Base-by-base conservation (phyloP, 2,797 vertebrate genomes). In the Ctenopoma multispine region DNA sequence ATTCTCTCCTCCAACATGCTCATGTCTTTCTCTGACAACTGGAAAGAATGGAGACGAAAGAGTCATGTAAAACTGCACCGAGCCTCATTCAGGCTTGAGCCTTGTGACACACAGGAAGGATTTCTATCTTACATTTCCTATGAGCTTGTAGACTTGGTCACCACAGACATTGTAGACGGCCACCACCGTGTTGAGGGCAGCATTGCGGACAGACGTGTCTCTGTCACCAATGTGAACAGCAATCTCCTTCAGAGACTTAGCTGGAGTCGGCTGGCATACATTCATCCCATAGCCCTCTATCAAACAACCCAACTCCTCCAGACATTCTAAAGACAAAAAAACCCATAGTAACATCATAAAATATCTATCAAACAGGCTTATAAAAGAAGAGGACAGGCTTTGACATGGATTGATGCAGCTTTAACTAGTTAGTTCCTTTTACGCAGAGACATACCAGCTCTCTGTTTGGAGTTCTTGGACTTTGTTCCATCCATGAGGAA, bases 11-110 rank as follows among this genome's bases (percentile, higher is more conserved):
- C 98, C 38, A 99, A 81, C 98, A 99, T 99, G 87, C 98, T 99
- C 97, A 99, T 96, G 69, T 99, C 98, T 69, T 99, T 99, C 84
- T 99, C 98, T 2, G 98, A 99, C 67, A 99, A 93, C 98, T 99
- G 75, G 17, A 60, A 38, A 43, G 5, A 17, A 12, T 13, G 36
- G 11, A 13, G 54, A 0, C 8, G 10, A 46, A 10, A 14, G 15
- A 49, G 9, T 9, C 7, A 47, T 21, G 38, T 49, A 0, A 21
- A 58, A 23, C 1, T 36, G 21, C 7, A n/a, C 8, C 17, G 8
- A 36, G 18, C 6, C 11, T 2, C 13, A 21, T 49, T 49, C 21
- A 5, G 20, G 24, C 20, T n/a, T 5, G 15, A 38, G 7, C 9
- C 27, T 41, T 46, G 18, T 1, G 7, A 41, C 3, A 36, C 3